Conservation (phyloP, 2,797 vertebrate species). For the Poecilia gillii region DNA sequence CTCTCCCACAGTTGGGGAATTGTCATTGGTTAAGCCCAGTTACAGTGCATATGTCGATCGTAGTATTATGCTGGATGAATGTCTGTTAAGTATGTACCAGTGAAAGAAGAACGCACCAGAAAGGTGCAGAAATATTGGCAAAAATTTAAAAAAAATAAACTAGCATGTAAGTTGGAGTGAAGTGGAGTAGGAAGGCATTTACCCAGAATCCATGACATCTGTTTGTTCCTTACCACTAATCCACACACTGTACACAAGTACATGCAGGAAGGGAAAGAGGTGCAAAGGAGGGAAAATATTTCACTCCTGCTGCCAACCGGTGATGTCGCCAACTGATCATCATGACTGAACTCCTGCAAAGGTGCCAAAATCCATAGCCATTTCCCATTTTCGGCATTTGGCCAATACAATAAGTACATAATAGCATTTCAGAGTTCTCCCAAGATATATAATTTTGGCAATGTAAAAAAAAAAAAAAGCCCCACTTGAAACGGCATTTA, state of each 20-base stretch:
- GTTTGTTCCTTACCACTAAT: constrained; percentile 48
- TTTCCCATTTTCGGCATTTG: constrained; percentile 69
- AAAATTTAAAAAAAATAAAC: constrained; percentile 31
- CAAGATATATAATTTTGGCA: constrained; percentile 72
- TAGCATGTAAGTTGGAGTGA: constrained; percentile 50
- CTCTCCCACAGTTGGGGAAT: neutral
- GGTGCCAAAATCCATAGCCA: constrained; percentile 71
- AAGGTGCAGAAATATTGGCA: constrained; percentile 6
- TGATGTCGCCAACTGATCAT: constrained; percentile 74
- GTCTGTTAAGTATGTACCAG: neutral
- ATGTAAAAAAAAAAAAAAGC: constrained; percentile 25
- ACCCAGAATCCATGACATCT: constrained; percentile 52
- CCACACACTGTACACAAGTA: constrained; percentile 8
- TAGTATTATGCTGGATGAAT: neutral
- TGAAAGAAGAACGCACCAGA: constrained; percentile 20
- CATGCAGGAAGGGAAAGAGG: constrained; percentile 32
- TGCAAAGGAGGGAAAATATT: constrained; percentile 50
- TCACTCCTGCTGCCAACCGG: constrained; percentile 58
- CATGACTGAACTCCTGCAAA: constrained; percentile 61
- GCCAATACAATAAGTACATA: constrained; percentile 75
- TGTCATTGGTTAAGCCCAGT: neutral
- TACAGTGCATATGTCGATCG: neutral
- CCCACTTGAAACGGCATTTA: constrained; percentile 58
- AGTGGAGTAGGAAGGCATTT: constrained; percentile 48
- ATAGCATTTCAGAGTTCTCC: constrained; percentile 73